Base-by-base conservation (phyloP, 2,797 vertebrate genomes). In the Takifugu ocellatus region DNA sequence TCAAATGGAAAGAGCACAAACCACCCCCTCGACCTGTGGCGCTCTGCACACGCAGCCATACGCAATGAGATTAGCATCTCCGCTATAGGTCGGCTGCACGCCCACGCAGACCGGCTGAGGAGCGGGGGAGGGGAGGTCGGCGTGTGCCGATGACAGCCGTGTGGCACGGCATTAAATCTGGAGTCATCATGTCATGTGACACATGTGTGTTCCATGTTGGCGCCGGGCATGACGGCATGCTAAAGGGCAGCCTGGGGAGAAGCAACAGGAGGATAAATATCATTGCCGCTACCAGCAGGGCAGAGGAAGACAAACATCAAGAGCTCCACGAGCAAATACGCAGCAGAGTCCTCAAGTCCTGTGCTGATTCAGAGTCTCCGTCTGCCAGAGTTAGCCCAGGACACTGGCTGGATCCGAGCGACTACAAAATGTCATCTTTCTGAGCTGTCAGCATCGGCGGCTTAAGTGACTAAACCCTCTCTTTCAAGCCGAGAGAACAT, bases 121-220 rank as follows among this genome's bases (percentile, higher is more conserved):
- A 6, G 6, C 26, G 43, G 54, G 8, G 49, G 50, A 53, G 62
- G 63, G 61, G 58, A 29, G 49, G 50, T n/a, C 11, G 7, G 5
- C 0, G 11, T 25, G 47, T 21, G 45, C 1, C 17, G 45, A 75
- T 70, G 76, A 72, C 78, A 79, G 60, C 77, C 83, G 77, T 82
- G 79, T 78, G 78, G 73, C 61, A 50, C 54, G 48, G 65, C 68
- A 77, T 74, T 85, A 84, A 77, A 74, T 68, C 72, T 77, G 82
- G 81, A 87, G 72, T 86, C 87, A 88, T 74, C 70, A 58, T 50
- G 47, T 76, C 79, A 70, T 69, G 63, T 49, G 55, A 82, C 79
- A 82, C 79, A 75, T 75, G 76, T 82, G 44, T 71, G 55, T 71
- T 59, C 59, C 69, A 79, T 59, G 56, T 61, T 68, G 84, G 75